These are phyloP conservation scores for Crenichthys baileyi DNA, from an alignment of 2,797 vertebrate species.

Conservation along the genomic window DNA sequence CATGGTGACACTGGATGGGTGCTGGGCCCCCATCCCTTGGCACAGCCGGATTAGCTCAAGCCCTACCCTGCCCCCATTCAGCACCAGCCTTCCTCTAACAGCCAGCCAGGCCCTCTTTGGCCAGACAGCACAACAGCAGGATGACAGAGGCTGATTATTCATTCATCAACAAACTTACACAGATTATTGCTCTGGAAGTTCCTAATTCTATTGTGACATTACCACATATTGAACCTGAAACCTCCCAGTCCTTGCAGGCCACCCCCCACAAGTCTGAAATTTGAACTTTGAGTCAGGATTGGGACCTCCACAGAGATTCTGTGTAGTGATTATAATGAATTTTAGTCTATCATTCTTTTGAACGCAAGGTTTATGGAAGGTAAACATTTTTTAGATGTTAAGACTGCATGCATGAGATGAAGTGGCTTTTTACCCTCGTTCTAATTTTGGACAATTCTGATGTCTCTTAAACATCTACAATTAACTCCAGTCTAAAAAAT, in stretches of 20 bases:
- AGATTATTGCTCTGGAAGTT: constrained; percentile 51
- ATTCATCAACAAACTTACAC: constrained; percentile 36
- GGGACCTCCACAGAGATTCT: constrained; percentile 15
- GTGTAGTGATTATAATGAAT: not conserved
- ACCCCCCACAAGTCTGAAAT: constrained; percentile 19
- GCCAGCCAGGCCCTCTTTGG: constrained; percentile 44
- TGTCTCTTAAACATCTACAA: too few relatives aligned
- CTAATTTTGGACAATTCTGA: too few relatives aligned
- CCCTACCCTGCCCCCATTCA: constrained; percentile 57
- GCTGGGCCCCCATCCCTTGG: constrained; percentile 68
- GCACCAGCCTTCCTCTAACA: constrained; percentile 64
- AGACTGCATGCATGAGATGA: not conserved
- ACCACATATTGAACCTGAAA: constrained; percentile 37
- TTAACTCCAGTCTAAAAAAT: too few relatives aligned
- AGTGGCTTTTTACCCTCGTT: too few relatives aligned
- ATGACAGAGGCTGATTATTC: constrained; percentile 78
- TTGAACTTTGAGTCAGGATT: constrained; percentile 45
- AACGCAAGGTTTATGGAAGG: constrained; percentile 4
- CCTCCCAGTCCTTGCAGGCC: constrained; percentile 23
- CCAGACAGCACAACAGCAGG: constrained; percentile 60
- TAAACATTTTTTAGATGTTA: constrained; percentile 1
- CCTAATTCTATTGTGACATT: constrained; percentile 35
- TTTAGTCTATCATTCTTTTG: constrained; percentile 10
- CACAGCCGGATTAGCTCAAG: constrained; percentile 73
- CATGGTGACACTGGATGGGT: constrained; percentile 70